phyloP scores from a whole-genome alignment of 2,113 vertebrate genomes.

The Octodon degus region DNA sequence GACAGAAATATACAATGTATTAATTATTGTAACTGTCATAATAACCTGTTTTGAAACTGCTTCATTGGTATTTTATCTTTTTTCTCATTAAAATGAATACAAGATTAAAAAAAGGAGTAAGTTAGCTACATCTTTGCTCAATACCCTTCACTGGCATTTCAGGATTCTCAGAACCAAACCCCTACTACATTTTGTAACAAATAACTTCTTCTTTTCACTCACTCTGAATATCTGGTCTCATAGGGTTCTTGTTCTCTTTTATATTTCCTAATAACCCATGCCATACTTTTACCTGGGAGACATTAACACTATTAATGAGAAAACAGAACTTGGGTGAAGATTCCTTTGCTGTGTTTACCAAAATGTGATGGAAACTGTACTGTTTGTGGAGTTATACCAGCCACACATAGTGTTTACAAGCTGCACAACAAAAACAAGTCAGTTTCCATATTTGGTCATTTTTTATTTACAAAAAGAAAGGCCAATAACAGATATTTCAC shows the following conservation, averaged over 20 bases:
- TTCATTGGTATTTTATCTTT: too few relatives aligned
- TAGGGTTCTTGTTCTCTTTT: neutral
- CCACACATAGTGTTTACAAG: neutral
- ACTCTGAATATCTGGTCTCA: neutral
- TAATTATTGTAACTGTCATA: too few relatives aligned
- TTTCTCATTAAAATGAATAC: too few relatives aligned
- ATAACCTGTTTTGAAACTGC: too few relatives aligned
- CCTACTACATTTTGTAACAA: neutral
- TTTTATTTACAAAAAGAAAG: neutral
- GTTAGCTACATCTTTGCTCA: neutral
- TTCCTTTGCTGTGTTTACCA: neutral
- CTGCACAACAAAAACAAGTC: neutral
- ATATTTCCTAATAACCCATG: neutral
- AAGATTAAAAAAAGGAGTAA: neutral
- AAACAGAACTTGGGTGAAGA: neutral
- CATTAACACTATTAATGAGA: neutral
- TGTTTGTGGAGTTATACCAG: neutral
- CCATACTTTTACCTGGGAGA: neutral
- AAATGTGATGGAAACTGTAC: neutral
- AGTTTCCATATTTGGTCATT: neutral
- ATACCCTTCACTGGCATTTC: neutral
- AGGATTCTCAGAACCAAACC: neutral
- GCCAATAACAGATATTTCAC: neutral
- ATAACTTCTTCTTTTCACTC: neutral
- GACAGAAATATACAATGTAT: too few relatives aligned